These are phyloP conservation scores for Lamellibrachia satsuma DNA, from an alignment of 2,888 invertebrate genomes.

Conservation along the genomic window DNA sequence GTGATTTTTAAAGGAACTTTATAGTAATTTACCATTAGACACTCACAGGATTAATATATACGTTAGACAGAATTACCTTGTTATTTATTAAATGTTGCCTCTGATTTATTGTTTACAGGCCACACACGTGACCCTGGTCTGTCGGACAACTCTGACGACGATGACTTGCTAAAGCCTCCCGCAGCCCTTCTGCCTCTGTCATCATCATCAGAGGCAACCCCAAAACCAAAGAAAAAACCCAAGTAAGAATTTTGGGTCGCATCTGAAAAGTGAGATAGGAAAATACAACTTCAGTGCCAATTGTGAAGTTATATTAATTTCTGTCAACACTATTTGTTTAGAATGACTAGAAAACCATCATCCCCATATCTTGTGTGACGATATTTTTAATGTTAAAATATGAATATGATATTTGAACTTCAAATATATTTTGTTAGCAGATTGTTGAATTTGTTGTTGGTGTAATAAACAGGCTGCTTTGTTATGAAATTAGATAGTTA, in stretches of 20 bases:
- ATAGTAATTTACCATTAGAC: too few relatives aligned
- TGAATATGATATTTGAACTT: too few relatives aligned
- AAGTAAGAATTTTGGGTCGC: neutral
- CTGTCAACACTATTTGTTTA: neutral
- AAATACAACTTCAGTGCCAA: neutral
- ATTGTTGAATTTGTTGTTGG: neutral
- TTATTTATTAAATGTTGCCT: too few relatives aligned
- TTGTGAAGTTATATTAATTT: neutral
- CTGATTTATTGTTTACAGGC: too few relatives aligned
- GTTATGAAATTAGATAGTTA: neutral
- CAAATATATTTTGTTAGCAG: too few relatives aligned
- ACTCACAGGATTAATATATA: too few relatives aligned
- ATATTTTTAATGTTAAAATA: neutral
- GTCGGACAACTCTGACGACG: neutral
- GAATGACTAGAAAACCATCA: neutral
- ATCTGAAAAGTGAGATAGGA: too few relatives aligned
- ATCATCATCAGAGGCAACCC: neutral
- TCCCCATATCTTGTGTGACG: neutral
- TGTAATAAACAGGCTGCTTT: neutral
- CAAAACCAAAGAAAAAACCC: neutral
- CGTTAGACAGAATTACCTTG: too few relatives aligned
- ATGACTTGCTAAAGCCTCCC: neutral
- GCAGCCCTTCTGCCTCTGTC: neutral
- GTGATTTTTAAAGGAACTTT: too few relatives aligned
- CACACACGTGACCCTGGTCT: neutral